phyloP scores from a whole-genome alignment of 2,888 invertebrate species.

The Hetaerina titia region DNA sequence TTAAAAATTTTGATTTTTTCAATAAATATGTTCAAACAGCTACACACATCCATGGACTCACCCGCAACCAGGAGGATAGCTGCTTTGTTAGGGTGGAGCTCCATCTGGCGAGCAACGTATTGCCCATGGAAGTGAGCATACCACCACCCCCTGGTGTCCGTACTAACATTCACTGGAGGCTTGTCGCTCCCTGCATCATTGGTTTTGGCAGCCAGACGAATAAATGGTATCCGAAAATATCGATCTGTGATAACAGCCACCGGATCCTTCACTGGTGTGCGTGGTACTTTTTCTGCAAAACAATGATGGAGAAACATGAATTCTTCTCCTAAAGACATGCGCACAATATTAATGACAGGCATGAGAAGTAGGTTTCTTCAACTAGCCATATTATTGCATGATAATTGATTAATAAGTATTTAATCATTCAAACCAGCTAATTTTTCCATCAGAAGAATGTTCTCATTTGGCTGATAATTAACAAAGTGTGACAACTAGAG shows the following conservation, averaged over 20 bases:
- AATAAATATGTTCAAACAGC: too few relatives aligned
- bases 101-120: conserved; percentile 98
- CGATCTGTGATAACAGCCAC: conserved; percentile 85
- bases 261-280: conserved; percentile 81
- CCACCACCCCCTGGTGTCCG: conserved; percentile 92
- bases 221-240: conserved; percentile 97
- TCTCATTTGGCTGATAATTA: too few relatives aligned
- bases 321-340: not conserved
- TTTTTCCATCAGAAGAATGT: too few relatives aligned
- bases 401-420: too few relatives aligned
- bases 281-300: conserved; percentile 82
- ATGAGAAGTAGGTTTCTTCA: too few relatives aligned
- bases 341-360: too few relatives aligned
- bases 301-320: conserved; percentile 69
- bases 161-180: conserved; percentile 71
- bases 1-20: too few relatives aligned
- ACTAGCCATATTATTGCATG: too few relatives aligned
- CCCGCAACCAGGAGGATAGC: conserved; percentile 94
- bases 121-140: conserved; percentile 99
- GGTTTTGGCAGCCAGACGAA: conserved; percentile 81
- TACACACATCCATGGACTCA: conserved; percentile 75
- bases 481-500: too few relatives aligned
- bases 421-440: too few relatives aligned
- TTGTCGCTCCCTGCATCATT: conserved; percentile 74
- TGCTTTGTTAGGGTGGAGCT: conserved; percentile 94